phyloP scores from a whole-genome alignment of 2,113 vertebrate genomes.

The Verasper variegatus region DNA sequence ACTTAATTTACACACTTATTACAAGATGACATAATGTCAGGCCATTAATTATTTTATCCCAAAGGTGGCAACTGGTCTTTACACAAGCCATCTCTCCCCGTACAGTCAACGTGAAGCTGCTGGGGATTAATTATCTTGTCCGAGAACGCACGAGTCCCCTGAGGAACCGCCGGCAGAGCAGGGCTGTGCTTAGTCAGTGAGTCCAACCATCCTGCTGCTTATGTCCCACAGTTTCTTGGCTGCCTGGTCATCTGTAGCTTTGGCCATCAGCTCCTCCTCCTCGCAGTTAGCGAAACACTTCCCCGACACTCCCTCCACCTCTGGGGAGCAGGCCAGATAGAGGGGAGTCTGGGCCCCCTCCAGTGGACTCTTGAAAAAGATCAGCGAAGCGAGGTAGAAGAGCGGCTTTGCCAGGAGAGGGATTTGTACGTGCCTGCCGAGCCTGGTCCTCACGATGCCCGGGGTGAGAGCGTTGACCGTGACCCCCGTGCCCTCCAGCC shows the following conservation, averaged over 20 bases:
- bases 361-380: constrained; percentile 88
- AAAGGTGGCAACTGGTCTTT: constrained; percentile 12
- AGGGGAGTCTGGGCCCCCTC: constrained; percentile 95
- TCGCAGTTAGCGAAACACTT: constrained; percentile 93
- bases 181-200: constrained; percentile 63
- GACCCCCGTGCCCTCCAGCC: constrained; percentile 87
- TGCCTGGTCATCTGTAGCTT: constrained; percentile 87
- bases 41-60: constrained; percentile 24
- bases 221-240: constrained; percentile 93
- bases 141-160: constrained; percentile 17
- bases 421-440: constrained; percentile 90
- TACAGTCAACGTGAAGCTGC: background rate
- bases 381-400: constrained; percentile 85
- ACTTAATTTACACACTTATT: constrained; percentile 23
- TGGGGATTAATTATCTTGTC: constrained; percentile 8
- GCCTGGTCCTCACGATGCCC: constrained; percentile 91
- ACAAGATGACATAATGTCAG: constrained; percentile 28
- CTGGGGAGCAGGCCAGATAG: constrained; percentile 91
- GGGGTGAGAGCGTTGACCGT: constrained; percentile 92
- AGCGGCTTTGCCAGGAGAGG: constrained; percentile 89
- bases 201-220: constrained; percentile 92
- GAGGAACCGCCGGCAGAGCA: background rate
- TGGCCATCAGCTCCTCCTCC: constrained; percentile 89
- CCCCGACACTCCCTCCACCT: constrained; percentile 89
- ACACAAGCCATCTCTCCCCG: background rate